These are phyloP conservation scores for Anguilla megastoma DNA, from an alignment of 2,797 vertebrate species.

Conservation along the genomic window DNA sequence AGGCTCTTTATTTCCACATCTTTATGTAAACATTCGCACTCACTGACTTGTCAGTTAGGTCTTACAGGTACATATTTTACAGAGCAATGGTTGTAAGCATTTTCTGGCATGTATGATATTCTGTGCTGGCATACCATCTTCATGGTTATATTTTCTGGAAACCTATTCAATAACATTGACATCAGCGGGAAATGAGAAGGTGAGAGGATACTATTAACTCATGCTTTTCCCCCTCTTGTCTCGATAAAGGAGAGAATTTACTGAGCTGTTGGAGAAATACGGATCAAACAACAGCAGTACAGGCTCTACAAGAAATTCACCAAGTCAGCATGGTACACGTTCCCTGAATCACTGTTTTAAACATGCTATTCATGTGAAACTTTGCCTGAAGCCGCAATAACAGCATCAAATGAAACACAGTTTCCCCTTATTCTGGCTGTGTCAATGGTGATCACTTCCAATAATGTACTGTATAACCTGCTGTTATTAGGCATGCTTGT, in stretches of 20 bases:
- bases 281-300: constrained; percentile 80
- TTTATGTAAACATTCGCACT: not conserved
- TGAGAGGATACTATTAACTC: not conserved
- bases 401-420: not conserved
- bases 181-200: not conserved
- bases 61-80: not conserved
- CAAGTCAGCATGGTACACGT: constrained; percentile 74
- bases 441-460: not conserved
- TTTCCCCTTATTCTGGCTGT: not conserved
- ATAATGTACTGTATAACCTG: not conserved
- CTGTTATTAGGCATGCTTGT: not conserved
- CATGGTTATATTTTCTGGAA: not conserved
- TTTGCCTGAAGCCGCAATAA: not conserved
- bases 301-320: constrained; percentile 82
- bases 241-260: constrained; percentile 80
- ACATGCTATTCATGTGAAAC: not conserved
- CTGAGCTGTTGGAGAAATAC: constrained; percentile 85
- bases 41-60: not conserved
- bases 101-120: not conserved
- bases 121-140: not conserved
- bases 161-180: not conserved
- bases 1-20: not conserved
- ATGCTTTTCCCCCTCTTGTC: constrained; percentile 12
- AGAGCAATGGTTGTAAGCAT: not conserved
- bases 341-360: not conserved